Conservation (phyloP, 2,888 invertebrate species). For the Oligia latruncula region DNA sequence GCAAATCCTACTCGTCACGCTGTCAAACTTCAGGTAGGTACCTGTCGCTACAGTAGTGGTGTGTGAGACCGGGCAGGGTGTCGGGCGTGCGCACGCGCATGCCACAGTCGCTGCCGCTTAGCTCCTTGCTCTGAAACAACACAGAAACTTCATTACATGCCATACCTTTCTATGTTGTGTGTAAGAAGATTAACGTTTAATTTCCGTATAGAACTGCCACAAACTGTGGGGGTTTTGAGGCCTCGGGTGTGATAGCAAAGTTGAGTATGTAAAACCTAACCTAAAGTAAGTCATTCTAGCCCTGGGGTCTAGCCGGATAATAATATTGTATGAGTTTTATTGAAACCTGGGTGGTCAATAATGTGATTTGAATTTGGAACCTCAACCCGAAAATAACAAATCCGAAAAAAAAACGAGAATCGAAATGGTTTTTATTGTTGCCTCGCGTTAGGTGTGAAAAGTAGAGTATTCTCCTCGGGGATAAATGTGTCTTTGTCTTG, state of each 20-base stretch:
- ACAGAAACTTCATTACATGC: neutral
- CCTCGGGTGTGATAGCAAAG: neutral
- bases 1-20: neutral
- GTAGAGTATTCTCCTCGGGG: too few species aligned
- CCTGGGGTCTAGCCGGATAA: neutral
- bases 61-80: constrained; percentile 92
- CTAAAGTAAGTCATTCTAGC: neutral
- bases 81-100: constrained; percentile 90
- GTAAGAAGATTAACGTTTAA: constrained; percentile 7
- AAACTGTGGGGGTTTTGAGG: neutral
- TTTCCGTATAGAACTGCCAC: neutral
- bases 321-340: neutral
- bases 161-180: neutral
- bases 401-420: neutral
- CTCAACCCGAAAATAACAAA: neutral
- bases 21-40: constrained; percentile 61
- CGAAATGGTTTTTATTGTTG: too few species aligned
- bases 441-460: neutral
- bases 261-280: neutral
- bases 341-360: neutral
- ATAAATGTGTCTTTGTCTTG: neutral
- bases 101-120: constrained; percentile 78
- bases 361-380: neutral
- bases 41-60: constrained; percentile 89
- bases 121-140: constrained; percentile 85